Evolutionary conservation across 2,113 vertebrate genomes (phyloP).

Genomic region (Ardeotis arabs): DNA sequence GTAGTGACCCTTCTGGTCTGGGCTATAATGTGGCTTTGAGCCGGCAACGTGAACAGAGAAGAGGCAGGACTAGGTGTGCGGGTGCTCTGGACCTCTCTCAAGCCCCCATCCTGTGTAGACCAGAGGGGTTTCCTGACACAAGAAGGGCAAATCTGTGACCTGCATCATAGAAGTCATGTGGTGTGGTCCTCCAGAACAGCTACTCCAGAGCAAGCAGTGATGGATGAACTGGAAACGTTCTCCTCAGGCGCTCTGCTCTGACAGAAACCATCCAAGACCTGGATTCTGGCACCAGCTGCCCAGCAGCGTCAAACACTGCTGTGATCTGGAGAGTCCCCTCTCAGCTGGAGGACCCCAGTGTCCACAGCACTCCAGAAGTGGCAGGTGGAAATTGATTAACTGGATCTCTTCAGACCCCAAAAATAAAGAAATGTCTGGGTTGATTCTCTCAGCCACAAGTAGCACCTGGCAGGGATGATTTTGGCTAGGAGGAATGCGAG

Average conservation of each 20-base stretch:
- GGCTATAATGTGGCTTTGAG: background rate
- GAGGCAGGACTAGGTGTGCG: background rate
- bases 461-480: background rate
- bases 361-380: background rate
- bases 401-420: background rate
- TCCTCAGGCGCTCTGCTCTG: background rate
- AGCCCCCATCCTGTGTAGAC: background rate
- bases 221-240: background rate
- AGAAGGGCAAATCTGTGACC: background rate
- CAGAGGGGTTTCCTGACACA: background rate
- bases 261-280: background rate
- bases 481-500: background rate
- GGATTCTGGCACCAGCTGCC: background rate
- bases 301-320: background rate
- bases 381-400: background rate
- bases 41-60: no score
- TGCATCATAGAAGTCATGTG: background rate
- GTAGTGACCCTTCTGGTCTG: background rate
- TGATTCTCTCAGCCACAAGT: background rate
- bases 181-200: background rate
- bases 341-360: background rate
- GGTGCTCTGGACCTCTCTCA: background rate
- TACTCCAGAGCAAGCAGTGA: background rate
- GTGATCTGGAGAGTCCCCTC: background rate
- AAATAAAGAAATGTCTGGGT: background rate